These are phyloP conservation scores for Siniperca scherzeri DNA, from an alignment of 2,797 vertebrate genomes.

Conservation along the genomic window DNA sequence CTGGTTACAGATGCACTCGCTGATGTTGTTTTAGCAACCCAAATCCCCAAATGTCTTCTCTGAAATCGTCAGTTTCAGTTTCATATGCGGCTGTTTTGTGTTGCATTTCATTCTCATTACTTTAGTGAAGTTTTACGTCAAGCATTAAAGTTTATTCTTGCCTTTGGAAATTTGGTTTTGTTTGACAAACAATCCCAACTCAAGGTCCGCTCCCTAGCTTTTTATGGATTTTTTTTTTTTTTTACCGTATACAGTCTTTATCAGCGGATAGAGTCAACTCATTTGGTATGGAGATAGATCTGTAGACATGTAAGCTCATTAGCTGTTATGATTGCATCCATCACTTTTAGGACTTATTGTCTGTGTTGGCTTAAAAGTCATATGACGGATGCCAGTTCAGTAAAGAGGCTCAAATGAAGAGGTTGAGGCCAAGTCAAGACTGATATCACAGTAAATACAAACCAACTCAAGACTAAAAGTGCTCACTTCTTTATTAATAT, in stretches of 20 bases:
- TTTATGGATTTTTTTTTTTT: background rate
- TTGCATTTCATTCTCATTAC: background rate
- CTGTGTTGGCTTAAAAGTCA: background rate
- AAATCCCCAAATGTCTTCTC: background rate
- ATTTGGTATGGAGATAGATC: background rate
- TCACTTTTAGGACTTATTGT: background rate
- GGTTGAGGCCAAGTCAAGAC: background rate
- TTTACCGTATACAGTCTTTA: no score
- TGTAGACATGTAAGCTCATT: background rate
- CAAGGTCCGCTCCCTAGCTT: background rate
- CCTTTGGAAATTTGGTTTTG: background rate
- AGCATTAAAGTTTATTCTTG: background rate
- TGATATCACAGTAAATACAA: background rate
- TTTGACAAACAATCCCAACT: background rate
- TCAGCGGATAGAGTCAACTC: background rate
- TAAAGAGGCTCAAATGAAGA: background rate
- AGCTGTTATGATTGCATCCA: no score
- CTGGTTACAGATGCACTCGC: background rate
- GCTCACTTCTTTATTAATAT: background rate
- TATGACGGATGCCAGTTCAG: background rate
- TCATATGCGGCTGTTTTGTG: background rate
- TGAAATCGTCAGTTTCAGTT: background rate
- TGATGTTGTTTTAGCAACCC: conserved; percentile 27
- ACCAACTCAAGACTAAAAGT: background rate
- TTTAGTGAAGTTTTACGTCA: background rate